Conservation (phyloP, 2,113 vertebrate species). For the Tiliqua scincoides region DNA sequence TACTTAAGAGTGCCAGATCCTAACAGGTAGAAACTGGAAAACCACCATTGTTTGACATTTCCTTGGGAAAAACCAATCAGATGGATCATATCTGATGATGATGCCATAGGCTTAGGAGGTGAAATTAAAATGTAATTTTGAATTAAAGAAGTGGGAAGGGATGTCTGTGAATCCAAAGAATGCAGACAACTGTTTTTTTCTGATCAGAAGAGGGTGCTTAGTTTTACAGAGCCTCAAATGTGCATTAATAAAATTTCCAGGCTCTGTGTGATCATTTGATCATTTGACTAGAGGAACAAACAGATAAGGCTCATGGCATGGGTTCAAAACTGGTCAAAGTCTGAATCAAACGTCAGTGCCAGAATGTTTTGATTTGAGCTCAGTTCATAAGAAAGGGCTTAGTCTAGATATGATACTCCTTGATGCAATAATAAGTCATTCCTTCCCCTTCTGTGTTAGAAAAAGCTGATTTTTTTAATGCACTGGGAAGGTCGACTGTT, state of each 20-base stretch:
- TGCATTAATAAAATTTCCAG: constrained; percentile 17
- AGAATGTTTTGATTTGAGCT: background rate
- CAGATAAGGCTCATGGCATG: background rate
- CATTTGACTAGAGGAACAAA: background rate
- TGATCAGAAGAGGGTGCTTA: background rate
- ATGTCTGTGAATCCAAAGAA: constrained; percentile 29
- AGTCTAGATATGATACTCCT: background rate
- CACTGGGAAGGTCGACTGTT: background rate
- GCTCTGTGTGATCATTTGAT: constrained; percentile 2
- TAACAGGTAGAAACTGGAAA: constrained; percentile 26
- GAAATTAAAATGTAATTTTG: constrained; percentile 18
- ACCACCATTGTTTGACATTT: background rate
- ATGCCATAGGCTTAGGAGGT: constrained; percentile 21
- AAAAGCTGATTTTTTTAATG: background rate
- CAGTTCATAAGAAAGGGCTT: background rate
- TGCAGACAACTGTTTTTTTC: constrained; percentile 15
- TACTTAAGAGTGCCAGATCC: constrained; percentile 37
- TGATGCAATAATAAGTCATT: background rate
- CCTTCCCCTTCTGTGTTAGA: background rate
- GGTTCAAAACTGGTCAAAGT: background rate
- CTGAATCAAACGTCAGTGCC: background rate
- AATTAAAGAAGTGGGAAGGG: background rate
- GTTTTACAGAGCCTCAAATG: constrained; percentile 30
- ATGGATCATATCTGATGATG: background rate
- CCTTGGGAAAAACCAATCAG: constrained; percentile 7